Evolutionary conservation across 2,113 vertebrate genomes (phyloP).

Genomic region (Caracal caracal): DNA sequence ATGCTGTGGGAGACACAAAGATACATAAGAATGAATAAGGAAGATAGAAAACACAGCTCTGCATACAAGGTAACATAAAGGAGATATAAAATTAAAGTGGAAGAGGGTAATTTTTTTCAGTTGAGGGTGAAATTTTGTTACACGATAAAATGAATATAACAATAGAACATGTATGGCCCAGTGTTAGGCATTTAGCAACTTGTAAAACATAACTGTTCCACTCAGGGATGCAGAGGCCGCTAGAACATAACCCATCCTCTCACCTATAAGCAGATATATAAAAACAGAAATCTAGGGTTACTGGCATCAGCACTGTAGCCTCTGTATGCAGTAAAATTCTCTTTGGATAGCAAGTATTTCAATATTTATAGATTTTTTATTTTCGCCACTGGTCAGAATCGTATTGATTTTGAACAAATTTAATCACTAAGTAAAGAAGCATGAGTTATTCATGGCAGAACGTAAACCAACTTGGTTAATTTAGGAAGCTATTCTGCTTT

Average conservation of each 20-base stretch:
- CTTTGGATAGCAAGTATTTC: slow-evolving; percentile 20
- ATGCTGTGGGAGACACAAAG: background rate
- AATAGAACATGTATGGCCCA: background rate
- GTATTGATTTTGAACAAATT: slow-evolving; percentile 57
- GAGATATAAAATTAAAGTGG: background rate
- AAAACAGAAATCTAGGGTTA: background rate
- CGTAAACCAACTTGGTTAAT: background rate
- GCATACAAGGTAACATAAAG: background rate
- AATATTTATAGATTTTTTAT: slow-evolving; percentile 58
- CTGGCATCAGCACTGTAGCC: background rate
- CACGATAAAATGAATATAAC: background rate
- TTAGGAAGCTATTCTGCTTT: background rate
- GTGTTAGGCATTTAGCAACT: background rate
- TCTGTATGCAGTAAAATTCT: slow-evolving; percentile 10
- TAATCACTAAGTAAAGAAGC: slow-evolving; percentile 34
- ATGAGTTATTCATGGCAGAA: background rate
- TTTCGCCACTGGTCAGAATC: slow-evolving; percentile 28
- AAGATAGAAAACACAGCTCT: background rate
- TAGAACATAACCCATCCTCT: background rate
- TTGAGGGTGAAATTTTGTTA: background rate
- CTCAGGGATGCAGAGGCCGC: background rate
- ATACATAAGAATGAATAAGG: background rate
- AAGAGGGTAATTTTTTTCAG: background rate
- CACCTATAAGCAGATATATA: background rate
- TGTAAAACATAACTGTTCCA: background rate